These are phyloP conservation scores for Dromococcyx pavoninus DNA, from an alignment of 2,797 vertebrate species.

Conservation along the genomic window DNA sequence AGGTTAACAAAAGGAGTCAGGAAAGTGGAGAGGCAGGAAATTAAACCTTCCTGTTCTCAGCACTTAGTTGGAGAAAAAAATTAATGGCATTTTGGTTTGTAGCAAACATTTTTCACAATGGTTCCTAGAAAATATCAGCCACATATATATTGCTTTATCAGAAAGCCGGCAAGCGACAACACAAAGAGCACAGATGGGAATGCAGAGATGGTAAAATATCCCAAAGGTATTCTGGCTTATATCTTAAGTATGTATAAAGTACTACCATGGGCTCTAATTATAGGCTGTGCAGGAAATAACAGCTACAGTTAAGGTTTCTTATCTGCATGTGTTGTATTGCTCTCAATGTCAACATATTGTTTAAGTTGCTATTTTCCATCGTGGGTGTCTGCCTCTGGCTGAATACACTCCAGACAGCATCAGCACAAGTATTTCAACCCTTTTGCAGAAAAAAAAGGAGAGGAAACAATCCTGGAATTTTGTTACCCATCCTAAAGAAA, in stretches of 20 bases:
- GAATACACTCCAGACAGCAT: neutral
- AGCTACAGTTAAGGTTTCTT: neutral
- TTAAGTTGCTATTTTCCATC: neutral
- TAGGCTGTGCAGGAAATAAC: neutral
- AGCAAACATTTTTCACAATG: neutral
- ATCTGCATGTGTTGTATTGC: neutral
- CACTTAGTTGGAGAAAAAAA: neutral
- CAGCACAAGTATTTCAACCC: neutral
- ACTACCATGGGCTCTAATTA: neutral
- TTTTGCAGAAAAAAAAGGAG: neutral
- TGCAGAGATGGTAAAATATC: neutral
- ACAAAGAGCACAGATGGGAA: neutral
- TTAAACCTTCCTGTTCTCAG: conserved; percentile 30
- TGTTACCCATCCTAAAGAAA: neutral
- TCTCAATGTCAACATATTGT: neutral
- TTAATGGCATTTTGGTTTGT: conserved; percentile 3
- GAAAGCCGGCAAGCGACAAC: neutral
- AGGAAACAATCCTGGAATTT: neutral
- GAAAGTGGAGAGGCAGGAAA: conserved; percentile 25
- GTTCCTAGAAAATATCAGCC: neutral
- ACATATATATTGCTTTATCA: neutral
- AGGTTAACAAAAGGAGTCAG: conserved; percentile 37
- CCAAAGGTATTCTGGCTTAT: neutral
- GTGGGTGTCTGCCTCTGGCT: neutral
- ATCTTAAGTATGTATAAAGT: neutral